Percentiles rank a stretch among this genome's conserved stretches.
Conservation (phyloP, 2,797 vertebrate species). For the Hephaestus fuliginosus region DNA sequence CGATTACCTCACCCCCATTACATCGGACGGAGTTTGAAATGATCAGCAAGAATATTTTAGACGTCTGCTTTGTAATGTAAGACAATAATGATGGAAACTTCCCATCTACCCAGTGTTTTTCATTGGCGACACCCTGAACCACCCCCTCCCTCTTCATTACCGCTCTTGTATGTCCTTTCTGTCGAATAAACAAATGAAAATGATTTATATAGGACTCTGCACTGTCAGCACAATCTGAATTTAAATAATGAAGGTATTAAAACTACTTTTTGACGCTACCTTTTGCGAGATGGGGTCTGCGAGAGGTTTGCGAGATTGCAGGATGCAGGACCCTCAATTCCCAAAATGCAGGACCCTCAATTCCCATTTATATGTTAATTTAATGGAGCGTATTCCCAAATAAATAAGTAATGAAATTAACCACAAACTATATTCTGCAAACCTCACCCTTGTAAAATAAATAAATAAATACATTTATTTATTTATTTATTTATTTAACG, state of each 20-base stretch:
- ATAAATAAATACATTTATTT: too few relatives aligned
- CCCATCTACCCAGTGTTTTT: neutral
- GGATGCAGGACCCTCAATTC: neutral
- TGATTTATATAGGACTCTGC: neutral
- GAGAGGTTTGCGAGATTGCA: too few relatives aligned
- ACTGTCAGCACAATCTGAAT: neutral
- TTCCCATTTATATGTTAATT: neutral
- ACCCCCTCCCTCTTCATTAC: neutral
- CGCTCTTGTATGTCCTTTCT: neutral
- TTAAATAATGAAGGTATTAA: neutral
- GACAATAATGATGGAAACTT: neutral
- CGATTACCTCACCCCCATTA: constrained; percentile 2
- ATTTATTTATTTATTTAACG: too few relatives aligned
- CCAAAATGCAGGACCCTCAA: neutral
- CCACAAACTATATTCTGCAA: neutral
- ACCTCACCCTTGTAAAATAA: too few relatives aligned
- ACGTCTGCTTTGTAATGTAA: neutral
- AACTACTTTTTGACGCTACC: neutral
- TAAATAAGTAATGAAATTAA: neutral
- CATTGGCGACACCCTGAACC: neutral
- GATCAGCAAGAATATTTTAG: neutral
- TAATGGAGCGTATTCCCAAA: neutral
- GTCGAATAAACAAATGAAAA: neutral
- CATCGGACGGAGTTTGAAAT: neutral
- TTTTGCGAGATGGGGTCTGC: neutral